Evolutionary conservation across 1,140 invertebrate species (phyloP).

Genomic region (Drosophila chauvacae): DNA sequence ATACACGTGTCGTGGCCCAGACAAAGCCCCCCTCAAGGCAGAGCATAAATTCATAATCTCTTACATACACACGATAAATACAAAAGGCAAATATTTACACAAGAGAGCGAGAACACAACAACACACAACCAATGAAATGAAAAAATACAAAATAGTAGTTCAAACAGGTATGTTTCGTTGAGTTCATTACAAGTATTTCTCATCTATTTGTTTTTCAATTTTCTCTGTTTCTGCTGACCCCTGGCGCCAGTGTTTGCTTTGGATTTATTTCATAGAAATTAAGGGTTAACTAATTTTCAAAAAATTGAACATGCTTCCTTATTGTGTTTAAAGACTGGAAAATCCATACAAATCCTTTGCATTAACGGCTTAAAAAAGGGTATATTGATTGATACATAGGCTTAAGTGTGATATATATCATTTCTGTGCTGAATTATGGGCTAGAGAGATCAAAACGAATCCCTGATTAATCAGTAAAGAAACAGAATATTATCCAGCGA

Average conservation of each 20-base stretch:
- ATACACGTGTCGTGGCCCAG: slow-evolving; percentile 18
- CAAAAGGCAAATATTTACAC: slow-evolving; percentile 42
- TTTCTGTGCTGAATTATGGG: background rate
- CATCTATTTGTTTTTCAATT: slow-evolving; percentile 5
- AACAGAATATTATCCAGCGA: background rate
- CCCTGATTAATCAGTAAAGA: background rate
- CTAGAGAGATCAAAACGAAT: background rate
- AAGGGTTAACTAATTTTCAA: background rate
- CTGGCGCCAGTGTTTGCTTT: slow-evolving; percentile 7
- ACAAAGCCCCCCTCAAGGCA: slow-evolving; percentile 33
- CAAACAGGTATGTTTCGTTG: slow-evolving; percentile 27
- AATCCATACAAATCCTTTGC: background rate
- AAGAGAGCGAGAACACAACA: background rate
- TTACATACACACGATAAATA: slow-evolving; percentile 44
- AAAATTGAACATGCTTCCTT: background rate
- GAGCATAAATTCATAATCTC: slow-evolving; percentile 46
- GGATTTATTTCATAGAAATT: background rate
- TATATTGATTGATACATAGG: background rate
- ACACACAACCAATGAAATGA: background rate
- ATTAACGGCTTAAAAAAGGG: background rate
- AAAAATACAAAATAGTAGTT: slow-evolving; percentile 2
- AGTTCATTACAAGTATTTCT: background rate
- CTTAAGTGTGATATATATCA: background rate
- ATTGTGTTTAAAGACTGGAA: background rate
- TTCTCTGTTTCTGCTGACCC: slow-evolving; percentile 10